Evolutionary conservation across 1,140 invertebrate species (phyloP).

Genomic region (Neodiprion lecontei): DNA sequence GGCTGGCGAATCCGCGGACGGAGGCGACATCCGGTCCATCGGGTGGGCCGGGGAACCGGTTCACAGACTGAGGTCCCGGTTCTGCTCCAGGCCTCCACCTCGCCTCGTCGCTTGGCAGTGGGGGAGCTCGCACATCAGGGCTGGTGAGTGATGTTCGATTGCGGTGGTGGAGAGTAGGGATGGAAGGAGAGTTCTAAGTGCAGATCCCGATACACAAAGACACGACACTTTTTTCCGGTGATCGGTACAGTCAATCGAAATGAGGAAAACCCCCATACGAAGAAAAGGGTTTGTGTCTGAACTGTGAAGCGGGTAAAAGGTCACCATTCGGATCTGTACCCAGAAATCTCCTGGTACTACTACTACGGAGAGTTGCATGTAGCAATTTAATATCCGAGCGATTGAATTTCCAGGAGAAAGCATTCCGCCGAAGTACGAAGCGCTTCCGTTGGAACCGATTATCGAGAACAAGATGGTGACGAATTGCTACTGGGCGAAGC

Average conservation of each 20-base stretch:
- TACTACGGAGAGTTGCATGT: not conserved
- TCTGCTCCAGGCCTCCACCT: slow-evolving; percentile 57
- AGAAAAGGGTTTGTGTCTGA: too few species aligned
- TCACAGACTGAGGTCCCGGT: slow-evolving; percentile 50
- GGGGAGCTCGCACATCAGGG: slow-evolving; percentile 57
- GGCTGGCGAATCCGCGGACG: slow-evolving; percentile 38
- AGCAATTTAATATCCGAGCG: not conserved
- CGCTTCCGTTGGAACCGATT: slow-evolving; percentile 52
- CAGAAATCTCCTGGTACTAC: too few species aligned
- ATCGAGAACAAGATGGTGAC: slow-evolving; percentile 52
- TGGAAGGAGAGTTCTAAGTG: not conserved
- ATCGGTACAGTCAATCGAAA: too few species aligned
- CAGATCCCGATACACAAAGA: not conserved
- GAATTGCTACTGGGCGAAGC: slow-evolving; percentile 58
- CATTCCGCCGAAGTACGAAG: slow-evolving; percentile 56
- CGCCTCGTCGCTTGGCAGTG: slow-evolving; percentile 57
- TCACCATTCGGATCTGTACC: too few species aligned
- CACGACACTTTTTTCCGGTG: not conserved
- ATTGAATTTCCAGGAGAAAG: slow-evolving; percentile 46
- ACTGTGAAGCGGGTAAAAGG: too few species aligned
- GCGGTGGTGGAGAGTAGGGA: not conserved
- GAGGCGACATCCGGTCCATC: slow-evolving; percentile 49
- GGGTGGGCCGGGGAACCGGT: slow-evolving; percentile 54
- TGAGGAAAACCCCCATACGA: too few species aligned
- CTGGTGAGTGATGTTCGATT: slow-evolving; percentile 40